Evolutionary conservation across 1,140 invertebrate genomes (phyloP), one percentile per base, ranked within the genome.

Genomic region (Lepidurus apus): DNA sequence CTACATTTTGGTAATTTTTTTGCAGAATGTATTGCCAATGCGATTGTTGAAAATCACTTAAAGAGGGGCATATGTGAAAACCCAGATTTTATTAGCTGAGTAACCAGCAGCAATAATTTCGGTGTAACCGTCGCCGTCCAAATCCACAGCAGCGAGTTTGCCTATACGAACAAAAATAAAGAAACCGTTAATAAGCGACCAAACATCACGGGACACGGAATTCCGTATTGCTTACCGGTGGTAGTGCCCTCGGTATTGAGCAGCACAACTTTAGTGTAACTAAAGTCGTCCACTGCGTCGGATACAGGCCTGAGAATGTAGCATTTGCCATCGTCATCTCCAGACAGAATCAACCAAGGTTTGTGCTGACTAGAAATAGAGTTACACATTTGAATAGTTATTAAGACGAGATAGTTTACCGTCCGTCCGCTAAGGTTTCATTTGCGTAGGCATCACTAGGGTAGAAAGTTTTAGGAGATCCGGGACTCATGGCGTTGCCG

Each of bases 291-390:
- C 0, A 81, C 74, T 13, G 81, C 82, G 43, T 84, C 81, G 17
- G 82, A 81, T 42, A 74, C 73, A 0, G 85, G 83, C 42, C 81
- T 80, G 44, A 86, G 76, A 74, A 86, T 80, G 77, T 85, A 85
- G 73, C 84, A 82, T 21, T 81, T 80, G 2, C 85, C 85, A 75
- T 86, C 84, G 76, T 86, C 85, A 80, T 86, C 85, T 2, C 85
- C 85, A 43, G 84, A 85, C 9, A 86, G 75, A 5, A 85, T 47
- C 53, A 86, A 84, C 78, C 81, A 82, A 0, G 84, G 85, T 74
- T 84, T 85, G 74, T 81, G 79, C 9, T 78, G 82, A 34, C 81
- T 82, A 74, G 65, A 47, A 13, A 77, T 34, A 34, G 73, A 82
- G 13, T 74, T 21, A 45, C n/a, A 53, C 17, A 17, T 17, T 24